Percentiles rank a stretch among this genome's conserved stretches.
Conservation (phyloP, 1,140 invertebrate species). For the Aphaenogaster rudis region DNA sequence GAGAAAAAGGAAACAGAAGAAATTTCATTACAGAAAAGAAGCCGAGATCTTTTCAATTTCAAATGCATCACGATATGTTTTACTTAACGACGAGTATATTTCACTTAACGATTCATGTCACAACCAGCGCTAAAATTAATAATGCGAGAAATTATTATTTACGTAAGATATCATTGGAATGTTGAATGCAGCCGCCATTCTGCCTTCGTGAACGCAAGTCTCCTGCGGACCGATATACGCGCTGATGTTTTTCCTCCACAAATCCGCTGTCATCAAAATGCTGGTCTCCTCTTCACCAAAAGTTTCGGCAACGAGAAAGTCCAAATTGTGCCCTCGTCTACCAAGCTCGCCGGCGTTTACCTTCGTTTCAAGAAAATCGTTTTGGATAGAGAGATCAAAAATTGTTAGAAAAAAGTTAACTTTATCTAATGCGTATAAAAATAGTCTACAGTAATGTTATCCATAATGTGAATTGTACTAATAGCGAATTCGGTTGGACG, state of each 20-base stretch:
- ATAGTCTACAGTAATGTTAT: background rate
- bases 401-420: background rate
- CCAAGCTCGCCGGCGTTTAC: slow-evolving; percentile 88
- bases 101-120: background rate
- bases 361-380: slow-evolving; percentile 60
- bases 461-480: background rate
- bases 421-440: background rate
- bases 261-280: slow-evolving; percentile 93
- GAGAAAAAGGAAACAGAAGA: background rate
- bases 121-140: background rate
- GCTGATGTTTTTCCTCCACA: slow-evolving; percentile 95
- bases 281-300: slow-evolving; percentile 96
- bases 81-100: background rate
- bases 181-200: slow-evolving; percentile 98
- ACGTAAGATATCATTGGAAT: slow-evolving; percentile 95
- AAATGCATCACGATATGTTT: background rate
- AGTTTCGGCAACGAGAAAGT: slow-evolving; percentile 96
- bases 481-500: too few species aligned
- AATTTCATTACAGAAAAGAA: background rate
- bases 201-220: slow-evolving; percentile 97
- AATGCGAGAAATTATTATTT: slow-evolving; percentile 85
- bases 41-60: background rate
- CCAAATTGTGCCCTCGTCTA: slow-evolving; percentile 90
- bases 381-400: background rate
- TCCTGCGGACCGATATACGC: slow-evolving; percentile 98